Conservation (phyloP, 92 coral and sea anemone genomes). For the Micromussa lordhowensis region DNA sequence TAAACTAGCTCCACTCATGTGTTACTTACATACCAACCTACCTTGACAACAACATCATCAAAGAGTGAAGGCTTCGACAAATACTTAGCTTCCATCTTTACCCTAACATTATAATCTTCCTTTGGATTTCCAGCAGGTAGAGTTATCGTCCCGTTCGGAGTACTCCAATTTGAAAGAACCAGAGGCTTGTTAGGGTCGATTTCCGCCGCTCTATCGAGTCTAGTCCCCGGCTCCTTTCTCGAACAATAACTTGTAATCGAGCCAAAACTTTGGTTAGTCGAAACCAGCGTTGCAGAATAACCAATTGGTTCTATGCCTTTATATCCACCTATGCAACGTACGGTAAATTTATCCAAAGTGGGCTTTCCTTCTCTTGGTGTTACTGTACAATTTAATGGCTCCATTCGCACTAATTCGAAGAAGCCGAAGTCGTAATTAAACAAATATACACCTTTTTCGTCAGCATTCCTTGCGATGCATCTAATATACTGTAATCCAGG, state of each 20-base stretch:
- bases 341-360: not conserved
- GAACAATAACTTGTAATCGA: no score
- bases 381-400: constrained; percentile 4
- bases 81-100: constrained; percentile 18
- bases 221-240: no score
- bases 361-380: constrained; percentile 14
- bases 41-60: constrained; percentile 10
- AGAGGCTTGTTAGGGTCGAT: no score
- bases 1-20: not conserved
- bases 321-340: constrained; percentile 8
- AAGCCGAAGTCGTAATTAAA: constrained; percentile 32
- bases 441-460: not conserved
- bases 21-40: not conserved
- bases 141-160: not conserved
- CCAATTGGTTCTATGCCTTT: not conserved
- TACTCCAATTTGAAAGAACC: not conserved
- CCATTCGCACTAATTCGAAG: not conserved
- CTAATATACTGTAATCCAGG: constrained; percentile 15
- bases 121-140: constrained; percentile 31
- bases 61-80: constrained; percentile 11
- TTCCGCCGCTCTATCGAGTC: no score
- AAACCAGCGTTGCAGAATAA: constrained; percentile 1
- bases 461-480: constrained; percentile 10
- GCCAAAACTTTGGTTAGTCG: not conserved
- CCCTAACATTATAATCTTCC: constrained; percentile 1